Percentiles rank a stretch among this genome's conserved stretches.
Conservation (phyloP, 1,140 invertebrate species). For the Drosophila eugracilis region DNA sequence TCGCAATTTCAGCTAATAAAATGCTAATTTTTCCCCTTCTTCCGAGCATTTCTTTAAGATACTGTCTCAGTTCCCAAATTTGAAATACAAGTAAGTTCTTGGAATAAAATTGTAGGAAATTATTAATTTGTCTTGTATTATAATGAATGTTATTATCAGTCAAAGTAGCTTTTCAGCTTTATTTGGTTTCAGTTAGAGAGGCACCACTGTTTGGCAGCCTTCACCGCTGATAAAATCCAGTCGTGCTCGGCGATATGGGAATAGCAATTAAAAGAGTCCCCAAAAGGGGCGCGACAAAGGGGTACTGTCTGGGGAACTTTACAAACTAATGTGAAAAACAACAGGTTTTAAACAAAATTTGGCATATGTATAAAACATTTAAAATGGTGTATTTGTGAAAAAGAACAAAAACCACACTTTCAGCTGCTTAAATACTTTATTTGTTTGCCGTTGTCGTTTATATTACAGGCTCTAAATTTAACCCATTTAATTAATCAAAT, state of each 20-base stretch:
- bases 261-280: slow-evolving; percentile 32
- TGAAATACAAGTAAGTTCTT: background rate
- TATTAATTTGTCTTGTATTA: too few species aligned
- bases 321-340: slow-evolving; percentile 6
- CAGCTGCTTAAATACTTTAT: slow-evolving; percentile 29
- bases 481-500: slow-evolving; percentile 7
- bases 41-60: slow-evolving; percentile 18
- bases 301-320: slow-evolving; percentile 5
- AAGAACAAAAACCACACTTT: background rate
- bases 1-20: slow-evolving; percentile 67
- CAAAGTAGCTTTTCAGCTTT: background rate
- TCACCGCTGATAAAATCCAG: slow-evolving; percentile 12
- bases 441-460: background rate
- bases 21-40: slow-evolving; percentile 62
- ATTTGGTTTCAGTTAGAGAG: background rate
- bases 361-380: slow-evolving; percentile 1
- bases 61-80: background rate
- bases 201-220: slow-evolving; percentile 17
- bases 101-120: too few species aligned
- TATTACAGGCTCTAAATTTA: background rate
- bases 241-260: slow-evolving; percentile 18
- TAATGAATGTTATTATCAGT: too few species aligned
- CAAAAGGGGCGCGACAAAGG: slow-evolving; percentile 9
- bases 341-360: background rate
- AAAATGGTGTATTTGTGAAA: background rate